Base-by-base conservation (phyloP, 1,140 invertebrate genomes). In the Hypsibius dujardini region DNA sequence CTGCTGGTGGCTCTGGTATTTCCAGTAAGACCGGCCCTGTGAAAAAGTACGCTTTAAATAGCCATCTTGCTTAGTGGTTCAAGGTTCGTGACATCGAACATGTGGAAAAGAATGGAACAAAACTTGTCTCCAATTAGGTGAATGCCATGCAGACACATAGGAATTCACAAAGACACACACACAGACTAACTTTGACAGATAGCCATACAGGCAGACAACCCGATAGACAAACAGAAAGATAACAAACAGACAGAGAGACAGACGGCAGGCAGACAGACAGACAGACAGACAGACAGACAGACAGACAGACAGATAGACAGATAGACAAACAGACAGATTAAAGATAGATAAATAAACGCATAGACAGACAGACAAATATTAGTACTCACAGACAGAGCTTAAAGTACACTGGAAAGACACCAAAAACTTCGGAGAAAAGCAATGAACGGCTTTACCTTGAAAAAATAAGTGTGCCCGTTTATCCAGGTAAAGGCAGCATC, bases 401-500 rank as follows among this genome's bases (percentile, higher is more conserved):
- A 15, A 3, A 15, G 62, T 12, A 56, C 50, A 56, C 7, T 56
- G n/a, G 7, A 56, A 56, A 56, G n/a, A 56, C 50, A 56, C 7
- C n/a, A 56, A 12, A 12, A 56, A n/a, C n/a, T 56, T 56, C n/a
- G 7, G n/a, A 56, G n/a, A 67, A 42, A 67, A 67, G 42, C 7
- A 7, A 3, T 12, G 12, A 15, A 3, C 45, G 62, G 12, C 12
- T 42, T 12, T 67, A 67, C 87, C 79, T 92, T 94, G 83, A 95
- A 96, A 84, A 97, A 96, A 79, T 95, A 97, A 1, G 92, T 95
- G 77, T 90, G 89, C 15, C 90, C 90, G 77, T 95, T 92, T 2
- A 86, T 87, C 80, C 93, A 94, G 74, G 89, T 86, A n/a, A 96
- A 83, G 0, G 90, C 91, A 7, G 89, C 90, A 76, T 95, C 88